A percentile compares a stretch with the other conserved stretches of the same genome.
These are phyloP conservation scores for Poecilia picta DNA, from an alignment of 2,797 vertebrate genomes.

Conservation along the genomic window DNA sequence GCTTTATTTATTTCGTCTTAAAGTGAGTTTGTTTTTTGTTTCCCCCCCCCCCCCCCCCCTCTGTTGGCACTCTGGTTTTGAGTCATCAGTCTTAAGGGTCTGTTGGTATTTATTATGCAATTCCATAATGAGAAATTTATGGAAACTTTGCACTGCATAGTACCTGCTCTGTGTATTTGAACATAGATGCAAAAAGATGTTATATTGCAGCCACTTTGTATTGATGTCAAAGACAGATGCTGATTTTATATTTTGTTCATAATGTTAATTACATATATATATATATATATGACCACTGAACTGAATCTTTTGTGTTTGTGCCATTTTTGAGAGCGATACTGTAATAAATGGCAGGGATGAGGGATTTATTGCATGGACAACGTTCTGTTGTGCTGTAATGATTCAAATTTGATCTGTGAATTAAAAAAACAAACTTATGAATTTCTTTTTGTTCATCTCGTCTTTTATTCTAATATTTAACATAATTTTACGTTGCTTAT, in stretches of 20 bases:
- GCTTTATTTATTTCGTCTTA: constrained; percentile 55
- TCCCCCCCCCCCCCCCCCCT: not conserved
- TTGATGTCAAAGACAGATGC: constrained; percentile 70
- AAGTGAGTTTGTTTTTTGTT: not conserved
- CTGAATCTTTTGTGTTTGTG: constrained; percentile 52
- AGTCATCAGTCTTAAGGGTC: constrained; percentile 52
- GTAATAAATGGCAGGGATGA: constrained; percentile 46
- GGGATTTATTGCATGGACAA: constrained; percentile 65
- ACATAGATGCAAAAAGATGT: constrained; percentile 36
- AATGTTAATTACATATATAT: constrained; percentile 26
- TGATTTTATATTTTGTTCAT: constrained; percentile 75
- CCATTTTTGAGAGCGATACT: constrained; percentile 52
- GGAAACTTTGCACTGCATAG: constrained; percentile 57
- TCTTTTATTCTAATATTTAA: not conserved
- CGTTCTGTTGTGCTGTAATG: constrained; percentile 50
- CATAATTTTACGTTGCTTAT: not conserved
- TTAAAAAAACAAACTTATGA: constrained; percentile 47
- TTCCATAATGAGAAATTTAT: constrained; percentile 26
- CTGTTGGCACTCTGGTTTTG: constrained; percentile 32
- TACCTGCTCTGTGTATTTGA: constrained; percentile 49
- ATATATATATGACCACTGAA: constrained; percentile 23
- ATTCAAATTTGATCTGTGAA: constrained; percentile 60
- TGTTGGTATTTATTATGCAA: constrained; percentile 74
- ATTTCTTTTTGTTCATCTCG: not conserved
- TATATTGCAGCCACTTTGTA: constrained; percentile 60